Base-by-base conservation (phyloP, 2,888 invertebrate species). In the Podotricha telesiphe region DNA sequence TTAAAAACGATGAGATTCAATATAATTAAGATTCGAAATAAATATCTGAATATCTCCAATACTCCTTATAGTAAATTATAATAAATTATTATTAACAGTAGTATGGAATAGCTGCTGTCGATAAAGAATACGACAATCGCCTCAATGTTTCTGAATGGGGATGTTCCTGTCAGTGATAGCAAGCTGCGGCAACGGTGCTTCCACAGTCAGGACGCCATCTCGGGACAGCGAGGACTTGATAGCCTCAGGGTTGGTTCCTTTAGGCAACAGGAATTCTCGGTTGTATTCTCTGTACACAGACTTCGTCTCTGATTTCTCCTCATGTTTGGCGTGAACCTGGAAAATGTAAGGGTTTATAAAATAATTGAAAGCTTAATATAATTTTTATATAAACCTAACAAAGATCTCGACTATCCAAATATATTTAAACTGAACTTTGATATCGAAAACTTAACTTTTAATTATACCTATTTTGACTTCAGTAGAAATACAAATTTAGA, bases 211-310 rank as follows among this genome's bases (percentile, higher is more conserved):
- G 40, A 99, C 98, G 53, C 99, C 99, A 85, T 99, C 98, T 88
- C 98, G 98, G 85, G 98, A 98, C 84, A 99, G 94, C 56, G 98
- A 98, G 40, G 98, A 99, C 88, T 97, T 97, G 92, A 99, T 98
- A 76, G 96, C 95, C 93, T 99, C 99, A 0, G 99, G 98, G 91
- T 99, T 98, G 70, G 99, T 98, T 80, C 99, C 99, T 89, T 98
- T 97, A 7, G 99, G 99, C 86, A 99, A 93, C 86, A 99, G 94
- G 94, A 99, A 99, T 93, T 99, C 99, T 77, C 98, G 95, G 92
- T 99, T 99, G 95, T 99, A 99, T 91, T 99, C 99, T 92, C 99
- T 96, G 95, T 98, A 99, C 73, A 99, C 98, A 53, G 98, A 98
- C 93, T 98, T 98, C 84, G 97, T 98, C 91, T 98, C 98, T 64